Conservation (phyloP, 2,888 invertebrate species). For the Operophtera brumata region DNA sequence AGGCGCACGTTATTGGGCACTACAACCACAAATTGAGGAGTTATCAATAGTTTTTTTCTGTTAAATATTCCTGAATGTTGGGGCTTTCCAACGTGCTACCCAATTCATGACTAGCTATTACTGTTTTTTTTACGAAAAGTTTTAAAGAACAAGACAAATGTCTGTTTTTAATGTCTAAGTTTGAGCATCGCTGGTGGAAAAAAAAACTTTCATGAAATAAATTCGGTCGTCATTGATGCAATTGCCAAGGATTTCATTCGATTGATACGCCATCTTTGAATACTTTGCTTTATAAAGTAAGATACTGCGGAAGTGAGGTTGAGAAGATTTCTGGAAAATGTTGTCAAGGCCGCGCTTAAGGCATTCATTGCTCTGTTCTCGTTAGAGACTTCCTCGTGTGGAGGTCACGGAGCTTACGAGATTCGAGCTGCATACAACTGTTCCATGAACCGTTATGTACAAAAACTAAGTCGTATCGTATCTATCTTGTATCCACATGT, state of each 20-base stretch:
- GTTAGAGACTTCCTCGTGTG: constrained; percentile 17
- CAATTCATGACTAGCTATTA: no score
- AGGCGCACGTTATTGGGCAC: no score
- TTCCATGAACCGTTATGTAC: constrained; percentile 6
- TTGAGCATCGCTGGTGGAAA: no score
- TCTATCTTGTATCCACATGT: neutral
- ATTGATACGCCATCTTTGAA: neutral
- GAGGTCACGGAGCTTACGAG: constrained; percentile 15
- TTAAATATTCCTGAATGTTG: no score
- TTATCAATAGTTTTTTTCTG: no score
- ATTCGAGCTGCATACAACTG: neutral
- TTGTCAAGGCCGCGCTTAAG: neutral
- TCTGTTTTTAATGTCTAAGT: no score
- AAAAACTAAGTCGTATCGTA: neutral
- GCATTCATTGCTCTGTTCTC: constrained; percentile 11
- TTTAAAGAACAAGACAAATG: no score
- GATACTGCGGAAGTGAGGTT: neutral
- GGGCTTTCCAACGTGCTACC: no score
- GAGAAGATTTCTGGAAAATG: neutral
- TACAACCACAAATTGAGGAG: no score
- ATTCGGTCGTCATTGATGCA: neutral
- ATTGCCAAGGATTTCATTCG: no score
- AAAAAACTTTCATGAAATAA: no score
- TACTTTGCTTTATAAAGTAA: neutral
- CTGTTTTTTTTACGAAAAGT: no score